Evolutionary conservation across 2,113 vertebrate species (phyloP), one percentile per base, ranked within the genome.

Genomic region (Platycercus adscitus): DNA sequence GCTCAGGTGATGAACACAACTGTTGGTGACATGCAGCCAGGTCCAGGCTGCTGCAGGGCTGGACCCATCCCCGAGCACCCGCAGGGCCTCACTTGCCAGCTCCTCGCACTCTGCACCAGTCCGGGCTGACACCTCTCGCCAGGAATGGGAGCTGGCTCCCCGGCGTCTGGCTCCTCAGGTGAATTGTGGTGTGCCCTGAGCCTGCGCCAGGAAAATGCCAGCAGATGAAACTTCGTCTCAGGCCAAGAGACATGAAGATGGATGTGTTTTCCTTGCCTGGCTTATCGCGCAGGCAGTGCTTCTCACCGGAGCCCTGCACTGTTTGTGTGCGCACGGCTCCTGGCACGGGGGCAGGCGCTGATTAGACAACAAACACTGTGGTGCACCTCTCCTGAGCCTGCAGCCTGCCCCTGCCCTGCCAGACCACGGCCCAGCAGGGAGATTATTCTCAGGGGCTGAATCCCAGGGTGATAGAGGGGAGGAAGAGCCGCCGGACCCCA

Each of bases 181-280:
- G 82, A 69, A 68, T 53, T 88, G 95, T 31, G 90, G 88, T 33
- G 79, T 26, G 95, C 88, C 84, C 95, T 92, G 93, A 93, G 93
- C 86, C 71, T 23, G 6, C 3, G 94, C 95, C 96, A 96, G 95
- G 92, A 95, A 97, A 94, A 88, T 55, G 72, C 95, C 86, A 64
- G 93, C 76, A 88, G 95, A 93, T 18, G 76, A 94, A 95, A 84
- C 95, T 52, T 80, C 24, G 0, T 78, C 90, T 55, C 69, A 81
- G 93, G 95, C 95, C 93, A 94, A 86, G 73, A 92, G 82, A 71
- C 80, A 4, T 1, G 76, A 81, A 93, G 95, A 95, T 91, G 90
- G 90, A 94, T 93, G 82, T 96, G 95, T 95, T 94, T 95, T 90
- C 80, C 86, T 84, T 56, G 72, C 64, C 72, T 7, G 31, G 60